phyloP scores from a whole-genome alignment of 2,797 vertebrate species.

The Heteromormyrus szaboi region DNA sequence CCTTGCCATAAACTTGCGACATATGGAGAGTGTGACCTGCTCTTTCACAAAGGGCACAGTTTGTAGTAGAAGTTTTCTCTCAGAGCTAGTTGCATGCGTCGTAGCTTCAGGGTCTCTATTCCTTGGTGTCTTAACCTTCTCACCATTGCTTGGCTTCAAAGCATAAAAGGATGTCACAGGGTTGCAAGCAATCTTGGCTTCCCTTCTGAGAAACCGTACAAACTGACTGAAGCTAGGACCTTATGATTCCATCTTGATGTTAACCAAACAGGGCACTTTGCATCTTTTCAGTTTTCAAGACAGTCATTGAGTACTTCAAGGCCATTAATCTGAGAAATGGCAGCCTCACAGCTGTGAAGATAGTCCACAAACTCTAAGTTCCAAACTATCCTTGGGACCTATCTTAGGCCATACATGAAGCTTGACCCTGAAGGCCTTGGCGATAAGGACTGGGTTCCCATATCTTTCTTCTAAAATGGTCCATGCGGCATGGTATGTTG shows the following conservation, averaged over 20 bases:
- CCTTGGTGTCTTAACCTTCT: conserved; percentile 1
- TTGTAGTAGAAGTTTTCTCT: conserved; percentile 4
- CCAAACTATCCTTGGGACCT: conserved; percentile 27
- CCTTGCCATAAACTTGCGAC: conserved; percentile 17
- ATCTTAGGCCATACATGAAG: conserved; percentile 35
- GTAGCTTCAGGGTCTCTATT: conserved; percentile 16
- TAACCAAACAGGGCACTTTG: conserved; percentile 36
- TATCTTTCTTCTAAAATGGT: conserved; percentile 12
- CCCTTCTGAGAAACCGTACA: conserved; percentile 30
- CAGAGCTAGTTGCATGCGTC: conserved; percentile 19
- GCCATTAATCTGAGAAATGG: conserved; percentile 30
- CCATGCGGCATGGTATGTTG: conserved; percentile 32
- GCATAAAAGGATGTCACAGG: conserved; percentile 20
- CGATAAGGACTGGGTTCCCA: conserved; percentile 30
- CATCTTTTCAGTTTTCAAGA: conserved; percentile 32
- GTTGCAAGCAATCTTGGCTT: conserved; percentile 26
- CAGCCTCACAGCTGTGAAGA: conserved; percentile 30
- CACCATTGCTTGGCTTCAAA: conserved; percentile 27
- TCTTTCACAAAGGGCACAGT: conserved; percentile 21
- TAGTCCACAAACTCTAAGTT: conserved; percentile 37
- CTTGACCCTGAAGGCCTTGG: conserved; percentile 36
- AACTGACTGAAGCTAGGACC: conserved; percentile 34
- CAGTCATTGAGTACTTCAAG: conserved; percentile 36
- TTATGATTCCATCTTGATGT: conserved; percentile 30
- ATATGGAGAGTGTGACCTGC: conserved; percentile 16